Evolutionary conservation across 2,888 invertebrate species (phyloP).

Genomic region (Bellardia pandia): DNA sequence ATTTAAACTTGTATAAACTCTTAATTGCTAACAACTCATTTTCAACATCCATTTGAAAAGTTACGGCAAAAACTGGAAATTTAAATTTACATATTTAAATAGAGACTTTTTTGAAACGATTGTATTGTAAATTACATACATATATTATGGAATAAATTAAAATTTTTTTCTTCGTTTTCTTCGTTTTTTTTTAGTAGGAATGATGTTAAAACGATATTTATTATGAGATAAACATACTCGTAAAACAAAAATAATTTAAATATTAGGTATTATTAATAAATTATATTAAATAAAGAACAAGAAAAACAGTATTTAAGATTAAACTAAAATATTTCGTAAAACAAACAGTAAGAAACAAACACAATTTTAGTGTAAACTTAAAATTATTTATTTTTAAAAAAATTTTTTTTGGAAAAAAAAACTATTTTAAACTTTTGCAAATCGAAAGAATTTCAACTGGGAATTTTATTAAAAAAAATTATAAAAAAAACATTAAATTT

Average conservation of each 20-base stretch:
- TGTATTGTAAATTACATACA: slow-evolving; percentile 4
- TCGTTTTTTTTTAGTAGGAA: slow-evolving; percentile 44
- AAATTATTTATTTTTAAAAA: no score
- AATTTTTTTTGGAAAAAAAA: no score
- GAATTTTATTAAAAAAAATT: no score
- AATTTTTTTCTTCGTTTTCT: slow-evolving; percentile 23
- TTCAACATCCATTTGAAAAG: no score
- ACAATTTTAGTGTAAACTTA: no score
- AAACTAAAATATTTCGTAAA: slow-evolving; percentile 19
- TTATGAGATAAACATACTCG: not conserved
- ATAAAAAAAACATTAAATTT: no score
- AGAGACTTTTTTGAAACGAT: no score
- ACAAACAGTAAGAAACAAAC: slow-evolving; percentile 42
- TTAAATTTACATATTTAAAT: no score
- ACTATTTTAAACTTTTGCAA: not conserved
- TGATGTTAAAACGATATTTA: slow-evolving; percentile 53
- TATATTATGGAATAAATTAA: not conserved
- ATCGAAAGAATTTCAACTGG: not conserved
- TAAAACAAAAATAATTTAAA: slow-evolving; percentile 27
- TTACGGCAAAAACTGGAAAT: no score
- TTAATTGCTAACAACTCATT: slow-evolving; percentile 22
- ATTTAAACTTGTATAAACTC: slow-evolving; percentile 48
- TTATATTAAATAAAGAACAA: slow-evolving; percentile 42
- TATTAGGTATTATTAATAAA: slow-evolving; percentile 60
- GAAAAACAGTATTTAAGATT: slow-evolving; percentile 25